Evolutionary conservation across 2,113 vertebrate species (phyloP).

Genomic region (Phaethornis superciliosus): DNA sequence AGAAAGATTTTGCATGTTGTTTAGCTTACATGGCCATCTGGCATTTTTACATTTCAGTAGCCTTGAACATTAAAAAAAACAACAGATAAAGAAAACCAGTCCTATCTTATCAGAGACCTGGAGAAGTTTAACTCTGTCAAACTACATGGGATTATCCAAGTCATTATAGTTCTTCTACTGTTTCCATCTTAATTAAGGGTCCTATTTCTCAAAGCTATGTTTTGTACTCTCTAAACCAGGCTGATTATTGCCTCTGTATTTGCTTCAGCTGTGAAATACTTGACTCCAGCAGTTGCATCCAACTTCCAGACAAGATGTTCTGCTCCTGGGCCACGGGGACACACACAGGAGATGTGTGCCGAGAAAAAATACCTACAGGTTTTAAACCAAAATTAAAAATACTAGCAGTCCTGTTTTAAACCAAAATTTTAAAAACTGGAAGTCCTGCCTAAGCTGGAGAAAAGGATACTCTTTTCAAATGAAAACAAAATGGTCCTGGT

Average conservation of each 20-base stretch:
- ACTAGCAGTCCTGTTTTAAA: background rate
- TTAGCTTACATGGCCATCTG: conserved; percentile 40
- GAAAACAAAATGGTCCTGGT: background rate
- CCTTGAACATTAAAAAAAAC: conserved; percentile 20
- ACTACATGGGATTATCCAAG: background rate
- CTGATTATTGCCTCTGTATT: background rate
- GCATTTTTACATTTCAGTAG: conserved; percentile 27
- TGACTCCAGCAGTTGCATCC: background rate
- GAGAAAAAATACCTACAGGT: background rate
- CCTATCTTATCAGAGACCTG: conserved; percentile 3
- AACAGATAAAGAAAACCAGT: conserved; percentile 29
- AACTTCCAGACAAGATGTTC: background rate
- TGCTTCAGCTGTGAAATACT: background rate
- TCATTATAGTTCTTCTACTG: background rate
- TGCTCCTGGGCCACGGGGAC: background rate
- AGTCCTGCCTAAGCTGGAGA: background rate
- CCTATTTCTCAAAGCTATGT: background rate
- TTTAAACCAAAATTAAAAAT: background rate
- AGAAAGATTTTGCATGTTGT: conserved; percentile 45
- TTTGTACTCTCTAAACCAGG: background rate
- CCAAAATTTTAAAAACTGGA: background rate
- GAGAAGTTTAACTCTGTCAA: conserved; percentile 32
- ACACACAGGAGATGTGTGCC: background rate
- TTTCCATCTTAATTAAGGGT: background rate
- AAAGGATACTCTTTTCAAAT: background rate